Evolutionary conservation across 2,797 vertebrate genomes (phyloP).

Genomic region (Meriones psammophilus): DNA sequence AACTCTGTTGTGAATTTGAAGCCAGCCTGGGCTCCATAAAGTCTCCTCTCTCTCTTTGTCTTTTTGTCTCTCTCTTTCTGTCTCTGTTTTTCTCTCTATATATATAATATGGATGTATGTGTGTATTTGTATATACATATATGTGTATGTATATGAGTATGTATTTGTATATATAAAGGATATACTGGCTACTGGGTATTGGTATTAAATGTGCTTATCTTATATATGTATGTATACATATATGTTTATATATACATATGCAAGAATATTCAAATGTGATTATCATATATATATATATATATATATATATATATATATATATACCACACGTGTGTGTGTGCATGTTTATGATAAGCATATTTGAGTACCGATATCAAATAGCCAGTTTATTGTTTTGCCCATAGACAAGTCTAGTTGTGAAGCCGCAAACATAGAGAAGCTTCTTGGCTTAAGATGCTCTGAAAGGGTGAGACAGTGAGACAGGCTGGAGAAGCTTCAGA

Average conservation of each 20-base stretch:
- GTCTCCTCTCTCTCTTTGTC: not conserved
- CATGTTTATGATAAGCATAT: not conserved
- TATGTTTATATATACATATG: not conserved
- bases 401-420: not conserved
- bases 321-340: not conserved
- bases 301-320: no score
- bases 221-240: not conserved
- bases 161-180: not conserved
- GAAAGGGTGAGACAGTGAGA: not conserved
- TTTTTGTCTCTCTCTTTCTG: not conserved
- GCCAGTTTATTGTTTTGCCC: not conserved
- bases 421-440: slow-evolving; percentile 11
- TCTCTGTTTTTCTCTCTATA: not conserved
- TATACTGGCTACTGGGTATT: not conserved
- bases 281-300: no score
- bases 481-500: not conserved
- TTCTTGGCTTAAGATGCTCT: not conserved
- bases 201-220: not conserved
- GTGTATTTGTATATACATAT: no score
- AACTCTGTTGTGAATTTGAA: not conserved
- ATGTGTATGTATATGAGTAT: no score
- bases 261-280: no score
- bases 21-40: not conserved
- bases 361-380: not conserved
- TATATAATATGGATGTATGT: no score